phyloP scores from a whole-genome alignment of 2,113 vertebrate species.

The Pygoscelis adeliae region DNA sequence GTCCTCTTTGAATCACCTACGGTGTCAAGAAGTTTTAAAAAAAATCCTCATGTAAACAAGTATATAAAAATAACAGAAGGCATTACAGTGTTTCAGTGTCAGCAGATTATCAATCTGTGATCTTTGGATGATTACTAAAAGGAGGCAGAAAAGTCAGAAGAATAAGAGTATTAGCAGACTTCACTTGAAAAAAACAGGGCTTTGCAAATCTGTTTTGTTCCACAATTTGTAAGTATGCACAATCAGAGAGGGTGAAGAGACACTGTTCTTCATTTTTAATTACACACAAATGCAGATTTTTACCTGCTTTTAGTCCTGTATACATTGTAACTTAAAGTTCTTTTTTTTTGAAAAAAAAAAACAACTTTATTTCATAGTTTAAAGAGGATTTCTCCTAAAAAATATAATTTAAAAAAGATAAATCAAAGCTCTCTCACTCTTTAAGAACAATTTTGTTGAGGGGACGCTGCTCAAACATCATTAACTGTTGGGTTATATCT shows the following conservation, averaged over 20 bases:
- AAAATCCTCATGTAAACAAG: not conserved
- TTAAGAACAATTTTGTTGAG: not conserved
- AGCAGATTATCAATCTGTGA: not conserved
- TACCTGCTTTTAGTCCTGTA: not conserved
- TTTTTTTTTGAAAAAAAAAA: too few species aligned
- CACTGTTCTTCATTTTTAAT: not conserved
- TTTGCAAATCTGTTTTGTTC: not conserved
- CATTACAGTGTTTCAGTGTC: not conserved
- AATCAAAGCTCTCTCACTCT: not conserved
- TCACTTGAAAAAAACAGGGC: not conserved
- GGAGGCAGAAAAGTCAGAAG: not conserved
- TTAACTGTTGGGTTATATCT: not conserved
- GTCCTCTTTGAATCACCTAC: not conserved
- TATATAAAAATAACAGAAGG: not conserved
- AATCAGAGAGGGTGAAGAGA: not conserved
- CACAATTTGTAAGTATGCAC: not conserved
- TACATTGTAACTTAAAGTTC: not conserved
- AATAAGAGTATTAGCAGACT: not conserved
- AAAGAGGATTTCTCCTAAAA: not conserved
- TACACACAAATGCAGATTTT: not conserved
- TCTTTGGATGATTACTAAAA: not conserved
- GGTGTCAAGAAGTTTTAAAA: not conserved
- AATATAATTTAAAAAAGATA: not conserved
- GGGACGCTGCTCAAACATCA: not conserved
- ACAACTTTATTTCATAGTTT: not conserved